phyloP scores from a whole-genome alignment of 2,888 invertebrate genomes.

The Epirrita christyi region DNA sequence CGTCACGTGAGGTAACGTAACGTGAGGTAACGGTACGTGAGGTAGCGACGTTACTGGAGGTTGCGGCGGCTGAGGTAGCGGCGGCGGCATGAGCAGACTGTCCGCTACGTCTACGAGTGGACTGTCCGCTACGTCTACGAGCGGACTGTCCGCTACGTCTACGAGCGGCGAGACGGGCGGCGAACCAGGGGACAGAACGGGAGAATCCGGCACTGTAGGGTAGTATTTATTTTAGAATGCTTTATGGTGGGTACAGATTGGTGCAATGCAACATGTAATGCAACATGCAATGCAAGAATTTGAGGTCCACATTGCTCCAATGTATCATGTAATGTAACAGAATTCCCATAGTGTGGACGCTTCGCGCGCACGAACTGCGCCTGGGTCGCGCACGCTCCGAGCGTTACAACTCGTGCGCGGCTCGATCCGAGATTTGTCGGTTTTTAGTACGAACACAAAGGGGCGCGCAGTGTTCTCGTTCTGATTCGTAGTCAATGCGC shows the following conservation, averaged over 20 bases:
- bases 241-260: background rate
- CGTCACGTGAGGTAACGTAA: conserved; percentile 6
- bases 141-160: conserved; percentile 20
- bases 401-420: too few species aligned
- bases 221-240: background rate
- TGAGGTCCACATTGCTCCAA: too few species aligned
- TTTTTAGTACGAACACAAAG: too few species aligned
- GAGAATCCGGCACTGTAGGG: conserved; percentile 20
- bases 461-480: too few species aligned
- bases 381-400: too few species aligned
- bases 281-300: too few species aligned
- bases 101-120: conserved; percentile 18
- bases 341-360: too few species aligned
- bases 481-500: too few species aligned
- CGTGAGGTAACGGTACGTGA: conserved; percentile 9
- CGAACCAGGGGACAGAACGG: conserved; percentile 3
- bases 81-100: conserved; percentile 18
- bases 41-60: conserved; percentile 6
- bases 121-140: conserved; percentile 17
- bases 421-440: too few species aligned
- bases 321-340: too few species aligned
- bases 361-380: too few species aligned
- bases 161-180: conserved; percentile 22
- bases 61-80: conserved; percentile 28
- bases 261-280: too few species aligned